These are phyloP conservation scores for Anagrus nilaparvatae DNA, from an alignment of 1,140 invertebrate genomes.

Conservation along the genomic window DNA sequence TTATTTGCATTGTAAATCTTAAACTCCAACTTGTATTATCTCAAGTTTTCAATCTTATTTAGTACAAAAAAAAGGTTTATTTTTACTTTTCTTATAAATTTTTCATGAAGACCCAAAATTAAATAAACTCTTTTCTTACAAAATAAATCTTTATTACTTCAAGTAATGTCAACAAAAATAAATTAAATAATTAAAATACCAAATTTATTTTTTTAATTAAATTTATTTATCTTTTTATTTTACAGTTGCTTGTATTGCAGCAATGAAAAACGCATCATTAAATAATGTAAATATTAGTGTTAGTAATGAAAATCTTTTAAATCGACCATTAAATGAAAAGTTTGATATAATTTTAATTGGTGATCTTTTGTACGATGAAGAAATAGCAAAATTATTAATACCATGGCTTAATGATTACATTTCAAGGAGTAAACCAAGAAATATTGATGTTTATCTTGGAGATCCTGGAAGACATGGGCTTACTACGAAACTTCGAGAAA, in stretches of 20 bases:
- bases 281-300: slow-evolving; percentile 37
- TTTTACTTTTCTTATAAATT: too few species aligned
- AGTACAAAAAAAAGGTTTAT: too few species aligned
- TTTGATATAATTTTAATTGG: slow-evolving; percentile 45
- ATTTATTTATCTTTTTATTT: too few species aligned
- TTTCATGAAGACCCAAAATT: too few species aligned
- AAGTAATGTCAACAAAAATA: too few species aligned
- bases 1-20: too few species aligned
- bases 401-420: slow-evolving; percentile 34
- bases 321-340: slow-evolving; percentile 8
- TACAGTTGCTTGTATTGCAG: slow-evolving; percentile 36
- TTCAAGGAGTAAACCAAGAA: slow-evolving; percentile 23
- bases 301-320: slow-evolving; percentile 34
- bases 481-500: slow-evolving; percentile 16
- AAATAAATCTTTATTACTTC: too few species aligned
- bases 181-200: too few species aligned
- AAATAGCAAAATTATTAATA: slow-evolving; percentile 37
- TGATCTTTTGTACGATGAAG: slow-evolving; percentile 48
- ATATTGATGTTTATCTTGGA: slow-evolving; percentile 29
- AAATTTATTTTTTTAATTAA: too few species aligned
- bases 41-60: too few species aligned
- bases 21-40: too few species aligned
- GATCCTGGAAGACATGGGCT: slow-evolving; percentile 36
- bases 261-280: slow-evolving; percentile 39
- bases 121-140: too few species aligned